Evolutionary conservation across 64 coral and sea anemone species (phyloP), one percentile per base, ranked within the genome.

Genomic region (Astreopora myriophthalma): DNA sequence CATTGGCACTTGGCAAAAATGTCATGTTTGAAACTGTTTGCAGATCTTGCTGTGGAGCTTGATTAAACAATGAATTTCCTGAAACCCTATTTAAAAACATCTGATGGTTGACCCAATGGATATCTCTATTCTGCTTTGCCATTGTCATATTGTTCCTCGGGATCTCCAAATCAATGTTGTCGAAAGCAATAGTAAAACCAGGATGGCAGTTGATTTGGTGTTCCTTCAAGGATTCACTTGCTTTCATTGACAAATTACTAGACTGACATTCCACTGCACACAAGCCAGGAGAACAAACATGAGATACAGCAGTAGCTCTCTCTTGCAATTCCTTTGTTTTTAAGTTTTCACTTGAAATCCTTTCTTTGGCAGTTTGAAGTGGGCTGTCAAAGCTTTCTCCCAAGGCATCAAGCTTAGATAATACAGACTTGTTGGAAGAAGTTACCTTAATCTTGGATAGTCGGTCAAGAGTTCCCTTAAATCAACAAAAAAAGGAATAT

Each of bases 71-170:
- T 40, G 8, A 80, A 83, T 91, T 32, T 75, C 89, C 65, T 46
- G 64, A 91, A 32, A 91, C 77, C 28, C 89, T 64, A 23, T 93
- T 94, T 8, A 28, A 30, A 34, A 94, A 61, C 72, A 88, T 60
- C 9, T 77, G 46, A 17, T 94, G 92, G 51, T 94, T 94, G 22
- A 94, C 36, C 92, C 84, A 94, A 37, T 94, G 92, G 9, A 60
- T 20, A 69, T 80, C 75, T 37, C 34, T 49, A 55, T 94, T 94
- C 48, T 93, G 71, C 2, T 52, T 58, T 62, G 19, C 32, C 84
- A 88, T 78, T 69, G 92, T 88, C 73, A 94, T 94, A 24, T 94
- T 25, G 57, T 73, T 94, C 17, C 92, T 62, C 30, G 46, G 69
- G 2, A 71, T 69, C 16, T 81, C 61, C 3, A 84, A 52, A 25